Percentiles rank a stretch among this genome's conserved stretches.
Conservation (phyloP, 2,888 invertebrate genomes). For the Eristalinus aeneus region DNA sequence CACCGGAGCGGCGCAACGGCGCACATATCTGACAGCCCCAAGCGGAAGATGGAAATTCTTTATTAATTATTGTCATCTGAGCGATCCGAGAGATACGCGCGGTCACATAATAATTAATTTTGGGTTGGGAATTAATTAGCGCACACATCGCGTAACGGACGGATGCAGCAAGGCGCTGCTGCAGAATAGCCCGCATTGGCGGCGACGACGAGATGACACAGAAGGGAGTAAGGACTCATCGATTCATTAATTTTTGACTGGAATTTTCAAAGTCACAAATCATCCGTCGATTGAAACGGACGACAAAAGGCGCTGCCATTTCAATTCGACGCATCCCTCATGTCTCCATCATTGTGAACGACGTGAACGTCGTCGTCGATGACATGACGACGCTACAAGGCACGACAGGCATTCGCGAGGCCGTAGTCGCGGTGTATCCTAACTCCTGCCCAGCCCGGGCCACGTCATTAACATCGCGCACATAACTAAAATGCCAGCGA, state of each 20-base stretch:
- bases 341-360: conserved; percentile 67
- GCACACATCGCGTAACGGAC: not conserved
- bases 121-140: conserved; percentile 65
- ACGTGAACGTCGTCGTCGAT: not conserved
- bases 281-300: conserved; percentile 66
- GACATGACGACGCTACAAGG: conserved; percentile 51
- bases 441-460: conserved; percentile 4
- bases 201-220: not conserved
- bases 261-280: conserved; percentile 64
- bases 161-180: conserved; percentile 13
- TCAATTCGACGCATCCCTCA: conserved; percentile 58
- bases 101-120: conserved; percentile 65
- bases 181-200: not conserved
- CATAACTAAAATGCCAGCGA: conserved; percentile 73
- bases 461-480: conserved; percentile 67
- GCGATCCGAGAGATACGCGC: conserved; percentile 33
- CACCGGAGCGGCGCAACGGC: conserved; percentile 24
- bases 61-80: conserved; percentile 69
- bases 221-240: conserved; percentile 1
- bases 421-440: not conserved
- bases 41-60: conserved; percentile 65
- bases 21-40: not conserved
- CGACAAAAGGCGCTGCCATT: conserved; percentile 68
- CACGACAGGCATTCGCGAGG: conserved; percentile 53
- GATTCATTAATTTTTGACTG: conserved; percentile 62